Base-by-base conservation (phyloP, 35 echinoderm and acorn worm genomes). In the Diadema setosum region DNA sequence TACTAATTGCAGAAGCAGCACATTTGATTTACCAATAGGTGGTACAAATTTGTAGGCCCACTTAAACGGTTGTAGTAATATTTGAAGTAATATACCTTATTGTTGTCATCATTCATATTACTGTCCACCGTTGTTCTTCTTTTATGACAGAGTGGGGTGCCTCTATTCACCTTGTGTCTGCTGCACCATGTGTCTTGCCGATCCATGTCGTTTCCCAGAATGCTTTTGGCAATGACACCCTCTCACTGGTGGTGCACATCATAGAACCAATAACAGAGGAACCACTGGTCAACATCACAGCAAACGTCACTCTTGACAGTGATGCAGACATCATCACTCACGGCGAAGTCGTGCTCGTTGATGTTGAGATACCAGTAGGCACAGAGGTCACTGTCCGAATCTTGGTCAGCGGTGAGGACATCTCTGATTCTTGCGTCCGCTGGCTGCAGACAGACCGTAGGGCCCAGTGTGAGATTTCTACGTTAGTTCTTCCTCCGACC, bases 191-290 rank as follows among this genome's bases (percentile, higher is more conserved):
- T 32, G 37, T 44, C 0, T 20, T 78, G 25, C 39, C 73, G 25
- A n/a, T 78, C 24, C 25, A 9, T 7, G 9, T 78, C 11, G 34
- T 42, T n/a, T 78, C 73, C 33, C 33, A 44, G 73, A 78, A 78
- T 78, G 73, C 73, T 15, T 78, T 78, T 44, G 73, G 73, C 12
- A 78, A 78, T 25, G 73, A 78, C 63, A 67, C 63, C 18, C 63
- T 33, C 12, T 67, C 4, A 11, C 63, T 67, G 12, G 63, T 33
- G 11, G 30, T 67, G 30, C 20, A 33, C 29, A 67, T 67, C 21
- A 8, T 67, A 33, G 63, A 67, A 34, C 27, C 63, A 33, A 67
- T 67, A 26, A 67, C 63, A 8, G 63, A 67, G 25, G 37, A 36
- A 4, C 73, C 73, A 3, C 16, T 44, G 7, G 37, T 78, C 40